Conservation (phyloP, 64 coral and sea anemone genomes). For the Trachythela sp. region DNA sequence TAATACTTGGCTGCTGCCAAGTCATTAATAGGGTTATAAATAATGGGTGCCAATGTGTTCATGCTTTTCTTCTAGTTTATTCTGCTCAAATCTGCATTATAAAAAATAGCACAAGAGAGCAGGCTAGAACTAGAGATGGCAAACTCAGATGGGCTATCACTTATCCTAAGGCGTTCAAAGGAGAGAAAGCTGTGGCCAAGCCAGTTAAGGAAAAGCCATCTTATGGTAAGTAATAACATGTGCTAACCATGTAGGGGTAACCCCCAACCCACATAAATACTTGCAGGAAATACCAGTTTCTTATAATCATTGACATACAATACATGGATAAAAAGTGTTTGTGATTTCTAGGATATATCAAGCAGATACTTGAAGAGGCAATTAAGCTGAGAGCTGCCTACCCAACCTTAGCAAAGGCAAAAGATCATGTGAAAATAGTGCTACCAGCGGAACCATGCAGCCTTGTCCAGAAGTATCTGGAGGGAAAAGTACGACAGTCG, state of each 20-base stretch:
- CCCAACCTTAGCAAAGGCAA: not conserved
- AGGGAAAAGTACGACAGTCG: not conserved
- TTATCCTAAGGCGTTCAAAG: constrained; percentile 11
- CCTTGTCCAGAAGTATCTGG: constrained; percentile 13
- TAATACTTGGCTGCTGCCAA: no score
- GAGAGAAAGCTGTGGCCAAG: constrained; percentile 22
- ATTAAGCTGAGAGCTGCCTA: constrained; percentile 19
- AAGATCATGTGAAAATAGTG: not conserved
- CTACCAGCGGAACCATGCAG: constrained; percentile 21
- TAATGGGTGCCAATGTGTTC: not conserved
- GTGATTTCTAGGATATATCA: not conserved
- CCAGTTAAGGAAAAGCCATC: constrained; percentile 9
- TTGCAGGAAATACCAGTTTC: not conserved
- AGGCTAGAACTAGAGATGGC: constrained; percentile 15
- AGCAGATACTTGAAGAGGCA: constrained; percentile 17
- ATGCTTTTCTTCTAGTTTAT: constrained; percentile 5
- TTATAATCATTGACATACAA: not conserved
- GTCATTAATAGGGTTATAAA: no score
- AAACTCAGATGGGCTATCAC: constrained; percentile 4
- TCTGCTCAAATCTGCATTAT: constrained; percentile 23
- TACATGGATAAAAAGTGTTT: not conserved
- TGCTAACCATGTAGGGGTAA: not conserved
- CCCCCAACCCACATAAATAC: not conserved
- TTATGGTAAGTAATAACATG: constrained; percentile 18
- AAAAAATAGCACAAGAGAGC: constrained; percentile 14